A percentile compares a stretch with the other conserved stretches of the same genome.
phyloP scores from a whole-genome alignment of 2,113 vertebrate species.

The Sinocyclocheilus rhinocerous region DNA sequence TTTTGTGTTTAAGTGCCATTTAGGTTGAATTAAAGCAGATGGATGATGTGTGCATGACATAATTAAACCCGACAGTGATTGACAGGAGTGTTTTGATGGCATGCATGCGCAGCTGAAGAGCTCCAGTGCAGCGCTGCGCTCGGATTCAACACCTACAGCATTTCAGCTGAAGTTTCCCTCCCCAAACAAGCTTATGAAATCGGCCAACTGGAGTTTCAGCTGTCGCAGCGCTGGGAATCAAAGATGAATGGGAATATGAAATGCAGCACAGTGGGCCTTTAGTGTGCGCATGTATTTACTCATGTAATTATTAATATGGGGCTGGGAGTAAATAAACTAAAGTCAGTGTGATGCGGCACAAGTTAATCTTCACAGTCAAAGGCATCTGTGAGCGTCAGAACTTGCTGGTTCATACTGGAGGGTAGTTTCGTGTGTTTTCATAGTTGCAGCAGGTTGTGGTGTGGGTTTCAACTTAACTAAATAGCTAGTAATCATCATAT shows the following conservation, averaged over 20 bases:
- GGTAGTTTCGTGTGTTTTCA: neutral
- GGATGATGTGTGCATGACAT: neutral
- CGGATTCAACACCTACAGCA: neutral
- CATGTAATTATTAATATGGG: conserved; percentile 20
- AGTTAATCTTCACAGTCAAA: conserved; percentile 15
- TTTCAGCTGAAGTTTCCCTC: neutral
- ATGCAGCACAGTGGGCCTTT: conserved; percentile 24
- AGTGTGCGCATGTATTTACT: conserved; percentile 1
- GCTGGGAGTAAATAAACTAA: conserved; percentile 19
- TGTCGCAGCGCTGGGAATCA: conserved; percentile 12
- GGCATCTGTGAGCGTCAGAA: neutral
- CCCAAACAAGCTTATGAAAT: neutral
- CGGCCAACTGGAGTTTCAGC: conserved; percentile 11
- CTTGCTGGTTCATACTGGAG: neutral
- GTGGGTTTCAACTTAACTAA: neutral
- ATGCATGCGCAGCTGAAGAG: neutral
- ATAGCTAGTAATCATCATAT: neutral
- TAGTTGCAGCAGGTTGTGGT: too few species aligned
- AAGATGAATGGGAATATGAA: conserved; percentile 21
- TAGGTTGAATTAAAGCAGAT: neutral
- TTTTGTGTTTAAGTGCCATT: neutral
- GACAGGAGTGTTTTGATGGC: neutral
- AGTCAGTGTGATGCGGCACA: conserved; percentile 1
- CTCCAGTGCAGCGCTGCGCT: neutral
- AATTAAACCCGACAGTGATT: neutral